phyloP scores from a whole-genome alignment of 2,113 vertebrate species.

The Puma concolor region DNA sequence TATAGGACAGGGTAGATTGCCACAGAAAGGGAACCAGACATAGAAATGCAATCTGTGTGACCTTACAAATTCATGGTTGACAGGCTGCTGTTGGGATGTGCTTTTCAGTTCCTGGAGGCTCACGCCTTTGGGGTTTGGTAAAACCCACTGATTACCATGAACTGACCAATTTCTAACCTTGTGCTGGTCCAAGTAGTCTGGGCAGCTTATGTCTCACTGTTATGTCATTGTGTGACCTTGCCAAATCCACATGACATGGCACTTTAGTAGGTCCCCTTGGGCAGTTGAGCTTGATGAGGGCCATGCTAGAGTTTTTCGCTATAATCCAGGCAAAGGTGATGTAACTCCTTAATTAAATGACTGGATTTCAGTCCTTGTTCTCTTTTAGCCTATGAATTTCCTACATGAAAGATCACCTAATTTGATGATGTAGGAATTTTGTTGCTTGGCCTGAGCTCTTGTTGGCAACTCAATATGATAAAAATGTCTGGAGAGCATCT shows the following conservation, averaged over 20 bases:
- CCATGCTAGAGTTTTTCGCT: background rate
- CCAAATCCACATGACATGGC: background rate
- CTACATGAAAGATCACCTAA: background rate
- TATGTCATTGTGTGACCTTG: background rate
- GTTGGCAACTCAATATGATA: background rate
- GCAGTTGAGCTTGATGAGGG: background rate
- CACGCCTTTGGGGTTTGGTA: background rate
- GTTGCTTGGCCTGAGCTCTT: background rate
- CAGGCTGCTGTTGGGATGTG: background rate
- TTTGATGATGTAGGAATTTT: conserved; percentile 54
- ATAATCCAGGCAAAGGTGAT: background rate
- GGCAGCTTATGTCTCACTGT: background rate
- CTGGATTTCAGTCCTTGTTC: conserved; percentile 8
- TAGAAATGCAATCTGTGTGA: background rate
- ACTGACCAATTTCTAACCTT: background rate
- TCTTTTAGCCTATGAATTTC: background rate
- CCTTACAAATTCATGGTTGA: background rate
- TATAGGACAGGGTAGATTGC: background rate
- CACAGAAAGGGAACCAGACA: background rate
- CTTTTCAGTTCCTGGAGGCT: background rate
- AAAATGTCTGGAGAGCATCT: conserved; percentile 33
- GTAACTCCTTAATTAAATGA: conserved; percentile 38
- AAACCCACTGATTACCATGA: background rate
- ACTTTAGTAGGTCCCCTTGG: background rate
- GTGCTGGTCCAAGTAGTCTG: background rate